phyloP scores from a whole-genome alignment of 2,113 vertebrate species.

The Brachyhypopomus occidentalis region DNA sequence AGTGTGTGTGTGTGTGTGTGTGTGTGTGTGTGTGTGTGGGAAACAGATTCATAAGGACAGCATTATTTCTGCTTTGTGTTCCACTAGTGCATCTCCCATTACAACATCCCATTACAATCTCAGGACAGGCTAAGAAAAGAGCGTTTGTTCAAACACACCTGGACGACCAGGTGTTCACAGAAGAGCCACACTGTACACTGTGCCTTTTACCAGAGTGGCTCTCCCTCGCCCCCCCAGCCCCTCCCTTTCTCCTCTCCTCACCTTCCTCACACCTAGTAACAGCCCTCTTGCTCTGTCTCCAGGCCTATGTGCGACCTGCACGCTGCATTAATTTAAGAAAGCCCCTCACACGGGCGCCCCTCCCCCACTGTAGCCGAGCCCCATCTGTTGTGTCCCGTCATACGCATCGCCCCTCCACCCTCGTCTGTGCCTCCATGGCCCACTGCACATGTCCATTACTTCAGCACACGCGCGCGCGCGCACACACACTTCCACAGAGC shows the following conservation, averaged over 20 bases:
- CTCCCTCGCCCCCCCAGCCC: too few species aligned
- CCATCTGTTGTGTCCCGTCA: slow-evolving; percentile 50
- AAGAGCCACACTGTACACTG: not conserved
- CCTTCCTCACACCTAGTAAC: slow-evolving; percentile 12
- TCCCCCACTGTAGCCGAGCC: slow-evolving; percentile 17
- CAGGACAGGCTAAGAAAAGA: not conserved
- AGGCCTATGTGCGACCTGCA: slow-evolving; percentile 48
- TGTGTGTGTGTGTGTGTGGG: too few species aligned
- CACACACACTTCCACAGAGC: slow-evolving; percentile 1
- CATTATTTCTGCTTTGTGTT: not conserved
- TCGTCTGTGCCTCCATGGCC: slow-evolving; percentile 27
- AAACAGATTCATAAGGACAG: too few species aligned
- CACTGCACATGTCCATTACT: slow-evolving; percentile 40
- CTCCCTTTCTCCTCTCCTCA: not conserved
- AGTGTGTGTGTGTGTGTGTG: too few species aligned
- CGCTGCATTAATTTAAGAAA: slow-evolving; percentile 58
- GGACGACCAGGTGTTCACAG: slow-evolving; percentile 32
- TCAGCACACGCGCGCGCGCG: not conserved
- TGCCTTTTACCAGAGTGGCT: too few species aligned
- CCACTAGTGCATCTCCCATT: not conserved
- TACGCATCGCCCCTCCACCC: slow-evolving; percentile 13
- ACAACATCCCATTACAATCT: not conserved
- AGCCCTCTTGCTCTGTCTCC: not conserved
- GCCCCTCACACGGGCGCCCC: slow-evolving; percentile 15
- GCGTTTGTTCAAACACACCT: slow-evolving; percentile 52